Evolutionary conservation across 2,797 vertebrate genomes (phyloP), one percentile per base, ranked within the genome.

Genomic region (Spizella passerina): DNA sequence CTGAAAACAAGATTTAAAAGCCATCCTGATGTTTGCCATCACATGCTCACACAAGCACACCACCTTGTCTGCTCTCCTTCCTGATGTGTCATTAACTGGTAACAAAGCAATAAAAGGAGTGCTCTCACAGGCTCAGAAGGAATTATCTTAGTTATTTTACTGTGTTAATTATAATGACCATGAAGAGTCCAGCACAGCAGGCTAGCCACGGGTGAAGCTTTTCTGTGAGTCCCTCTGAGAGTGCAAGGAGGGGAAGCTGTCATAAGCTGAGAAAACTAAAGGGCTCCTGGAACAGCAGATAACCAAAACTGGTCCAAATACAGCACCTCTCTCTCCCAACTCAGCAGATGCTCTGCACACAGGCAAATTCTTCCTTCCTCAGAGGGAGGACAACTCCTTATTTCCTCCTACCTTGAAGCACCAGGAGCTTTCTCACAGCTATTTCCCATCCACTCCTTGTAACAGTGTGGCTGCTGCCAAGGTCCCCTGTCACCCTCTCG

Each of bases 401-500:
- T 23, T 10, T 30, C 30, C 30, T 69, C 60, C 14, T 21, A 14
- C 36, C 11, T 14, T 11, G 18, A 70, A 66, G 14, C 30, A 57
- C 5, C 73, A 71, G 32, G 49, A 84, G 13, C 18, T 27, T 32
- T 50, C 34, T 36, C 24, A 15, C 24, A 83, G 44, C 39, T 39
- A 24, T 26, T 30, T 52, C 15, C 29, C 52, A 69, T 4, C 12
- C 36, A 12, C 15, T 36, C 26, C n/a, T 18, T 6, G 7, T 26
- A 32, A n/a, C 15, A 30, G 10, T 1, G 4, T 0, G 0, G 29
- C 56, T 27, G 26, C 22, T 46, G 49, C 49, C 16, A 20, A 3
- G 2, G 13, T 24, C 46, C 41, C 27, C 20, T 13, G 18, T 11
- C 10, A 7, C 1, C 32, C 46, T 43, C 7, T 3, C 1, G 34